Conservation (phyloP, 2,888 invertebrate genomes). For the Stenodema calcarata region DNA sequence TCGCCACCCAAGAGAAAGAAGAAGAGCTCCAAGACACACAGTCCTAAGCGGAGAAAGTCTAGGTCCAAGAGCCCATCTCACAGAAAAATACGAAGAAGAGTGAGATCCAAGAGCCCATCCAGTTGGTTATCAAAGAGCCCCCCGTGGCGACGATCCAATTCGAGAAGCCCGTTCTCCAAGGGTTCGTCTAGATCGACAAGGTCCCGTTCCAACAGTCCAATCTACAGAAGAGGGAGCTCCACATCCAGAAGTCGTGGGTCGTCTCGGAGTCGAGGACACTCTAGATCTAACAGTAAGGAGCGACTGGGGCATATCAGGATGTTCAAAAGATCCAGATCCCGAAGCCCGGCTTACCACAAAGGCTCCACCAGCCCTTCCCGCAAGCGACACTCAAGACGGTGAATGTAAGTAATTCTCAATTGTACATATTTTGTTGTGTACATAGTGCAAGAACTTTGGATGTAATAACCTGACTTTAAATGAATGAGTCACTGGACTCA, state of each 20-base stretch:
- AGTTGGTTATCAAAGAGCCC: background rate
- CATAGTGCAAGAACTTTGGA: background rate
- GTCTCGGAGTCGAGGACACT: background rate
- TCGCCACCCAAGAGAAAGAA: background rate
- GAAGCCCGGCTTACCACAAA: background rate
- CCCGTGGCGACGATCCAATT: background rate
- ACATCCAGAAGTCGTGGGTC: too few species aligned
- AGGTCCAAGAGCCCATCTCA: background rate
- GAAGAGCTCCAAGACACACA: background rate
- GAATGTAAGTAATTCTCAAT: background rate
- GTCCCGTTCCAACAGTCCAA: background rate
- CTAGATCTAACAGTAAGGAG: background rate
- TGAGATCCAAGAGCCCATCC: background rate
- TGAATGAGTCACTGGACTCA: background rate
- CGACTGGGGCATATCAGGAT: background rate
- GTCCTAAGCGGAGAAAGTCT: background rate
- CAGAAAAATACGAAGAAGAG: background rate
- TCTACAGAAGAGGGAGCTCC: background rate
- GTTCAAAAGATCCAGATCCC: background rate
- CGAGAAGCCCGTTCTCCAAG: background rate
- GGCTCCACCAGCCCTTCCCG: conserved; percentile 1
- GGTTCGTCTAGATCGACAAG: background rate
- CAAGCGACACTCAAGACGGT: background rate
- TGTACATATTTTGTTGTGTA: background rate
- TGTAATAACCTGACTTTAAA: background rate